Evolutionary conservation across 2,888 invertebrate genomes (phyloP), one percentile per base, ranked within the genome.

Genomic region (Aspidapion aeneum): DNA sequence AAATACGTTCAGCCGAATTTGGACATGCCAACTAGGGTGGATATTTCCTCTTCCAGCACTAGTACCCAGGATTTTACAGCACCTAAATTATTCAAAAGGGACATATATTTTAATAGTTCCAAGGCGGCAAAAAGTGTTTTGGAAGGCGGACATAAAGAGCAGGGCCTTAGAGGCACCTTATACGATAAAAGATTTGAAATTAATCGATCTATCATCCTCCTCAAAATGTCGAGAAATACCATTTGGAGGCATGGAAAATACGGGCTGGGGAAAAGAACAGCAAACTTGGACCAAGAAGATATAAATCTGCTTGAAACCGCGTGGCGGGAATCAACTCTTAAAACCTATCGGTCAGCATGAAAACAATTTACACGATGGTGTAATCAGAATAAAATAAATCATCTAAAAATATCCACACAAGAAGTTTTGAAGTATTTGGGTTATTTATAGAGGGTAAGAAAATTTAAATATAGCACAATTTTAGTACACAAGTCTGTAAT

Each of bases 11-110:
- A 62, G 62, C 62, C 55, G 18, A 50, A 35, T 9, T 9, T 64
- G 62, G 62, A 20, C n/a, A 22, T 18, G 19, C 9, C 18, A 58
- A 16, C 16, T 58, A n/a, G 63, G 54, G 0, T 74, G 73, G 65
- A 61, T 72, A 7, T 74, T 74, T 55, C 74, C 74, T 1, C 74
- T 73, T 5, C 73, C 72, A 7, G 55, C 64, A 7, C 62, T 72
- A 16, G 68, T 72, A 12, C 71, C 72, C 1, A 60, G 63, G 50
- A 67, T 73, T 0, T 63, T 69, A 2, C 56, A 61, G 12, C 71
- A 72, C 35, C 61, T 70, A 16, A 68, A 69, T 58, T 16, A 18
- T n/a, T 62, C 70, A 17, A 58, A 50, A 50, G 71, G 73, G 16
- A 22, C 51, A n/a, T 72, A 68, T 57, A 62, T 73, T 1, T 16